Conservation (phyloP, 2,113 vertebrate species). For the Hemibagrus wyckioides region DNA sequence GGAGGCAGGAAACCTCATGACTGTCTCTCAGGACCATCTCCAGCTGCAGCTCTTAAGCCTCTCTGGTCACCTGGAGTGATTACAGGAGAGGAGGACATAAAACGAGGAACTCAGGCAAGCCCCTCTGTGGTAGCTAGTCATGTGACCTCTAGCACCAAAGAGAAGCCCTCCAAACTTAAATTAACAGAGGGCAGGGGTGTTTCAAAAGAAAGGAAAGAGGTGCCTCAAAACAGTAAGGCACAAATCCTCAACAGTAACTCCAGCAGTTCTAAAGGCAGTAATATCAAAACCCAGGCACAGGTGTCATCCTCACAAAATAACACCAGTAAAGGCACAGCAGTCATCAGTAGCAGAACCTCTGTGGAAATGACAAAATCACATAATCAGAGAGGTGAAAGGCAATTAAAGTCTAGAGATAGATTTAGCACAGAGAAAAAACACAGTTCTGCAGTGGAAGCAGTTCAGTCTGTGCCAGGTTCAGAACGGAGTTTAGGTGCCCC, state of each 20-base stretch:
- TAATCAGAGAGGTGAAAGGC: slow-evolving; percentile 70
- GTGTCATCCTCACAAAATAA: slow-evolving; percentile 64
- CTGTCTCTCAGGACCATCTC: slow-evolving; percentile 59
- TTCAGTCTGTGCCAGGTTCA: slow-evolving; percentile 63
- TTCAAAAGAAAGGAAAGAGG: slow-evolving; percentile 72
- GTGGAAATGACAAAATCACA: slow-evolving; percentile 68
- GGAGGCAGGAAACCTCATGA: slow-evolving; percentile 70
- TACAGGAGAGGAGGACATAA: slow-evolving; percentile 66
- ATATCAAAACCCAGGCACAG: slow-evolving; percentile 48
- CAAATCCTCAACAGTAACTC: slow-evolving; percentile 66
- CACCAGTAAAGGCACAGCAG: slow-evolving; percentile 62
- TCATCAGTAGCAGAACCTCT: slow-evolving; percentile 65
- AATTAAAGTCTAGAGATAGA: slow-evolving; percentile 72
- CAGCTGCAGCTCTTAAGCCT: slow-evolving; percentile 64
- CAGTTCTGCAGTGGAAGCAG: slow-evolving; percentile 67
- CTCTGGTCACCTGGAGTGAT: slow-evolving; percentile 64
- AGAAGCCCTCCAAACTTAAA: slow-evolving; percentile 73
- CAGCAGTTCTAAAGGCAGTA: slow-evolving; percentile 65
- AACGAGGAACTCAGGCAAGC: slow-evolving; percentile 63
- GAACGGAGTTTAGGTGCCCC: slow-evolving; percentile 64
- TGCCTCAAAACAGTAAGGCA: slow-evolving; percentile 66
- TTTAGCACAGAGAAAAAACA: slow-evolving; percentile 68
- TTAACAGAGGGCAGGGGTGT: slow-evolving; percentile 65
- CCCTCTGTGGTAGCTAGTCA: slow-evolving; percentile 46
- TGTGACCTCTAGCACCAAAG: slow-evolving; percentile 70